Evolutionary conservation across 2,888 invertebrate species (phyloP).

Genomic region (Ptychoptera albimana): DNA sequence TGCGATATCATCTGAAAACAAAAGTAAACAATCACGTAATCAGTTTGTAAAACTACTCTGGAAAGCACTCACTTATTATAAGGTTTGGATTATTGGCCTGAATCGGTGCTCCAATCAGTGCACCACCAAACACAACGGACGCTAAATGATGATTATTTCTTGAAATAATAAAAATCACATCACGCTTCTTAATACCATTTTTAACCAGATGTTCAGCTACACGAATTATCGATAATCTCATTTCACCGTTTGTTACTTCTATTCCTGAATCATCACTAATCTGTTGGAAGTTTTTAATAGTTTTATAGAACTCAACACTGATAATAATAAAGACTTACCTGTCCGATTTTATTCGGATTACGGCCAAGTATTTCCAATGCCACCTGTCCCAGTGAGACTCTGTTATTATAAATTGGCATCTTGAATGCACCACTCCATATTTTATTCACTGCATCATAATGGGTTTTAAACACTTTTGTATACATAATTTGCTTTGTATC

Average conservation of each 20-base stretch:
- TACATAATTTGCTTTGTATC: too few species aligned
- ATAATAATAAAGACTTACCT: not conserved
- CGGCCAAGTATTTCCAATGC: too few species aligned
- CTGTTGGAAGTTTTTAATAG: not conserved
- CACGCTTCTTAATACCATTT: not conserved
- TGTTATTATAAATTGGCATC: too few species aligned
- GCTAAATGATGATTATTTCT: not conserved
- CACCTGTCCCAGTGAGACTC: too few species aligned
- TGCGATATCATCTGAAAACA: not conserved
- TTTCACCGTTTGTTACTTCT: not conserved
- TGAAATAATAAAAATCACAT: not conserved
- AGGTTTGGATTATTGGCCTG: not conserved
- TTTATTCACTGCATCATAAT: too few species aligned
- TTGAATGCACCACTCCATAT: too few species aligned
- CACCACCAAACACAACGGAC: not conserved
- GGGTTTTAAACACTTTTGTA: too few species aligned
- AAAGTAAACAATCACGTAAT: not conserved
- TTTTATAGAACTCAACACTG: not conserved
- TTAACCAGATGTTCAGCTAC: not conserved
- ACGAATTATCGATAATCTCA: not conserved
- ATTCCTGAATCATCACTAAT: not conserved
- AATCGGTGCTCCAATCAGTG: not conserved
- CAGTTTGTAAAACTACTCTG: not conserved
- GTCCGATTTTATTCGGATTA: too few species aligned
- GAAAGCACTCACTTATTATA: not conserved